Evolutionary conservation across 2,797 vertebrate species (phyloP), one percentile per base, ranked within the genome.

Genomic region (Danio aesculapii): DNA sequence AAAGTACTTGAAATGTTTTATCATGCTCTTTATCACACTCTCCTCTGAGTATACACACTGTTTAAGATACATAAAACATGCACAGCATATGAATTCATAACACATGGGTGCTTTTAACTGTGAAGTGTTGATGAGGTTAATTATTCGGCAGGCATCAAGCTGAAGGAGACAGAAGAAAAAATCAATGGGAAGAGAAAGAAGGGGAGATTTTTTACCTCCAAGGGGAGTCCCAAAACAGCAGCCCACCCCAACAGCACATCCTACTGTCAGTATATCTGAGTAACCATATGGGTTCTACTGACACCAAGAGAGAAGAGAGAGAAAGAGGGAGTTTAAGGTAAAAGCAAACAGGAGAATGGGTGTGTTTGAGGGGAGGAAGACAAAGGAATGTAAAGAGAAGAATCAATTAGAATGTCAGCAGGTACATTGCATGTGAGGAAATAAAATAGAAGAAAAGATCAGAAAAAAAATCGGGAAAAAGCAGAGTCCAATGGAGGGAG

Each of bases 261-360:
- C 97, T 87, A 99, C 98, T 4, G 97, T 99, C 89, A 99, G 94
- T 93, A 97, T 97, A 90, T 99, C 97, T 0, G 96, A 94, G 44
- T 99, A 99, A 92, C 97, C 97, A 88, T 99, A 98, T 30, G 97
- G 96, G 92, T 96, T 97, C 97, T 98, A 97, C 96, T 98, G 92
- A 90, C 91, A 85, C 87, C 79, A 16, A 79, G 88, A 94, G 79
- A 92, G 87, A 57, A 75, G 77, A 80, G 58, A 46, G 19, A 49
- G 67, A 55, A 41, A 67, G 62, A 52, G 64, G 49, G 63, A 75
- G 74, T 13, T 39, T 63, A 67, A 74, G 21, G 75, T 71, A 47
- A 72, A 80, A 61, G 50, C 62, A 63, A 74, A 62, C 75, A 71
- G 67, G 30, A 63, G 52, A 70, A 74, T 61, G 52, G 30, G 67